Evolutionary conservation across 2,113 vertebrate genomes (phyloP).

Genomic region (Gymnocephalus cernua): DNA sequence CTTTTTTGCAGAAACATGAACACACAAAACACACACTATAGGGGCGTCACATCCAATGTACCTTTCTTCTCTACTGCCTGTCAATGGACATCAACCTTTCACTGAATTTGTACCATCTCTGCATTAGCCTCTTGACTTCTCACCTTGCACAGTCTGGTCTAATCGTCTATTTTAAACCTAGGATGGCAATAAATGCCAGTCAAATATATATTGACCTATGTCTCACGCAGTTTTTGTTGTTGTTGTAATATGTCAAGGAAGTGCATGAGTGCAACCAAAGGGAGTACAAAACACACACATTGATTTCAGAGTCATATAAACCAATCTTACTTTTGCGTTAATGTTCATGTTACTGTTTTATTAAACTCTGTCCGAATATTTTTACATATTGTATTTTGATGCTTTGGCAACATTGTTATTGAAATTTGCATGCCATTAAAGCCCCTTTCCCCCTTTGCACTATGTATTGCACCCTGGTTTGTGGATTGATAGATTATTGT

Average conservation of each 20-base stretch:
- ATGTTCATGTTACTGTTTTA: no score
- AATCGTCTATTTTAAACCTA: neutral
- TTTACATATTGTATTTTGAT: no score
- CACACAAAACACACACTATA: neutral
- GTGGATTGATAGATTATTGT: neutral
- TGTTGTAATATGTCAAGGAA: neutral
- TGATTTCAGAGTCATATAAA: no score
- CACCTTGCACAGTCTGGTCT: neutral
- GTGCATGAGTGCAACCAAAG: neutral
- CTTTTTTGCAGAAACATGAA: neutral
- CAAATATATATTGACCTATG: neutral
- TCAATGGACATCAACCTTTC: conserved; percentile 41
- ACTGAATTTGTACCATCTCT: neutral
- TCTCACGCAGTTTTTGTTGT: neutral
- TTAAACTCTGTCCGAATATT: no score
- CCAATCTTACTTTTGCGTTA: no score
- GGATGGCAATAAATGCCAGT: neutral
- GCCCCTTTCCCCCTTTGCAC: neutral
- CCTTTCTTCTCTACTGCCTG: conserved; percentile 24
- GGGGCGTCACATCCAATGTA: conserved; percentile 21
- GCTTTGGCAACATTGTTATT: no score
- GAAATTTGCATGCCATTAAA: no score
- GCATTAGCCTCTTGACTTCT: conserved; percentile 12
- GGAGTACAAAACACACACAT: neutral
- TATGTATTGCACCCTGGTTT: neutral